Percentiles rank a stretch among this genome's conserved stretches.
Conservation (phyloP, 2,797 vertebrate genomes). For the Eulemur rubriventer region DNA sequence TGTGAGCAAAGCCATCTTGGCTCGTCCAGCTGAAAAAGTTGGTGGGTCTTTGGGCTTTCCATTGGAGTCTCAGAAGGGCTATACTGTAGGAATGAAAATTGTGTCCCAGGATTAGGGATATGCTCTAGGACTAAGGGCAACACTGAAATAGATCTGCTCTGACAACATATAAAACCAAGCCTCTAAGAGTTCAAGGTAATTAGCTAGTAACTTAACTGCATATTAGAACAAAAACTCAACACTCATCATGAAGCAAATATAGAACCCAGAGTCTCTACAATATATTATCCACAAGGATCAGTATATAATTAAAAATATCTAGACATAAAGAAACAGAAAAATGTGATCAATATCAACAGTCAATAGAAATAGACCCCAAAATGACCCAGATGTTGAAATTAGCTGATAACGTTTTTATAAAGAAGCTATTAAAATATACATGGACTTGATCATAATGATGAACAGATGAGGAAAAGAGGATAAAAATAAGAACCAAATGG, state of each 20-base stretch:
- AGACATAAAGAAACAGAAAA: neutral
- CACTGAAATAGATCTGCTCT: neutral
- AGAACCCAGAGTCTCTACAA: neutral
- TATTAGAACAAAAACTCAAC: neutral
- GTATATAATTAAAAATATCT: neutral
- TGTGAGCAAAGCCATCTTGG: neutral
- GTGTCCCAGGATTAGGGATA: neutral
- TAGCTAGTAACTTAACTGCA: neutral
- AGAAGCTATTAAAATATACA: neutral
- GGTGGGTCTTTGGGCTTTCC: neutral
- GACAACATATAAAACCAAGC: neutral
- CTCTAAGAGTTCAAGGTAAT: neutral
- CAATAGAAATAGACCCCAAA: neutral
- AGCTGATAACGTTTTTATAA: slow-evolving; percentile 3
- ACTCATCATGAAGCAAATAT: neutral
- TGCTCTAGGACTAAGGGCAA: neutral
- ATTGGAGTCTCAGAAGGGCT: neutral
- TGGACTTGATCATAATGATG: neutral
- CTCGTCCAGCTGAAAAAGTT: neutral
- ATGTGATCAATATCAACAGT: neutral
- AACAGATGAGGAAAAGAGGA: neutral
- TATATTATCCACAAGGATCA: neutral
- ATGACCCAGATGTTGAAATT: neutral
- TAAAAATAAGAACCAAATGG: neutral
- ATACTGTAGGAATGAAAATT: neutral